Conservation (phyloP, 53 echinoderm and acorn worm species). For the Apostichopus leukothele region DNA sequence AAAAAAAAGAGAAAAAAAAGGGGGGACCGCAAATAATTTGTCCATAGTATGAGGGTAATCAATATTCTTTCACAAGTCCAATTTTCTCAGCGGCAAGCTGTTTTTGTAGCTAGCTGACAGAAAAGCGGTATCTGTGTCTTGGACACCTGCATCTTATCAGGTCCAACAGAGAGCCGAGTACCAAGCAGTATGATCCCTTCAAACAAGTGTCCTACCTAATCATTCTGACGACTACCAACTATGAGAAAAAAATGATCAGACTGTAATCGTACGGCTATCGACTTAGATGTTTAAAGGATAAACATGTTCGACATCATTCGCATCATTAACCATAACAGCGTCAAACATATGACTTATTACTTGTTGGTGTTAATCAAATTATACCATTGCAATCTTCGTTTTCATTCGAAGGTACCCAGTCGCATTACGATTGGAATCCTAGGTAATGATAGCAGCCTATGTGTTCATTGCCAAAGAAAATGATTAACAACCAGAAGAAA, state of each 20-base stretch:
- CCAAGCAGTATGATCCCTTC: background rate
- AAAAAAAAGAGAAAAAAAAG: background rate
- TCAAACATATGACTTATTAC: background rate
- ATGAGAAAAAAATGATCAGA: background rate
- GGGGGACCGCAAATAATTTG: constrained; percentile 25
- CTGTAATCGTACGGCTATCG: background rate
- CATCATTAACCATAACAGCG: background rate
- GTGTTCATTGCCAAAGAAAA: too few relatives aligned
- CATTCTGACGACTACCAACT: constrained; percentile 19
- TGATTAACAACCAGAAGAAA: too few relatives aligned
- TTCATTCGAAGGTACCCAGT: background rate
- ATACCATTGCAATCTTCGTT: background rate
- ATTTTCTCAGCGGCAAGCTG: constrained; percentile 42
- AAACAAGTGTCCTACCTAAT: constrained; percentile 41
- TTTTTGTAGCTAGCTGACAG: constrained; percentile 28
- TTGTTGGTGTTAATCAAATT: background rate
- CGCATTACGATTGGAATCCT: background rate
- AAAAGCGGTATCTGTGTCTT: constrained; percentile 24
- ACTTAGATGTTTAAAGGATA: background rate
- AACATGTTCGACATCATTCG: background rate
- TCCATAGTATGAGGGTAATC: constrained; percentile 24
- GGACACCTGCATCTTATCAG: constrained; percentile 34
- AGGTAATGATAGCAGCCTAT: too few relatives aligned
- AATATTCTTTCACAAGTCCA: constrained; percentile 28
- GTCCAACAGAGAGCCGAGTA: constrained; percentile 23